Evolutionary conservation across 1,140 invertebrate genomes (phyloP).

Genomic region (Achroia grisella): DNA sequence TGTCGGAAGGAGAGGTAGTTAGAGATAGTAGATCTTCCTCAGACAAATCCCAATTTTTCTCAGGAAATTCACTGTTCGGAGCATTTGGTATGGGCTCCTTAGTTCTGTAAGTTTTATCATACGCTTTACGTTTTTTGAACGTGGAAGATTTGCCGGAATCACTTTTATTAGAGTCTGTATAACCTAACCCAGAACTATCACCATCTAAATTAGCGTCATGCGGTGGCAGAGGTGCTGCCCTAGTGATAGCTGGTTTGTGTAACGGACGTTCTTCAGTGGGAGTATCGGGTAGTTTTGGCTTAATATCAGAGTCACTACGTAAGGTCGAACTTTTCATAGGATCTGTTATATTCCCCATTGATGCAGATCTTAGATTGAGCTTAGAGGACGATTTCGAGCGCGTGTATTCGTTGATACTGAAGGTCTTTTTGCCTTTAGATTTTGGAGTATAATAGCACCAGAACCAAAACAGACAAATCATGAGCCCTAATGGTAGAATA

Average conservation of each 20-base stretch:
- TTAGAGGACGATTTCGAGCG: conserved; percentile 74
- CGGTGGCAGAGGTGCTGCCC: conserved; percentile 44
- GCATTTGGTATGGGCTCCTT: conserved; percentile 85
- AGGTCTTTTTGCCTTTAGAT: conserved; percentile 62
- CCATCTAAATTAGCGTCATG: conserved; percentile 36
- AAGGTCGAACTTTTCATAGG: conserved; percentile 61
- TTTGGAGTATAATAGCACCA: conserved; percentile 72
- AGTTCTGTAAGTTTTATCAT: conserved; percentile 87
- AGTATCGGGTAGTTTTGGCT: conserved; percentile 45
- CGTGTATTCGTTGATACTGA: conserved; percentile 59
- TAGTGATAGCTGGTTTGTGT: conserved; percentile 19
- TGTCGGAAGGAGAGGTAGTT: conserved; percentile 72
- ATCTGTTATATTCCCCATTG: conserved; percentile 71
- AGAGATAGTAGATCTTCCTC: conserved; percentile 77
- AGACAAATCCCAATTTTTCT: conserved; percentile 84
- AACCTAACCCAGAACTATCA: conserved; percentile 61
- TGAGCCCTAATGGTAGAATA: conserved; percentile 83
- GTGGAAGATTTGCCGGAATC: conserved; percentile 47
- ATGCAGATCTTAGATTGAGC: conserved; percentile 69
- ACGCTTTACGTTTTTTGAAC: conserved; percentile 78
- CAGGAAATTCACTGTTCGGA: conserved; percentile 84
- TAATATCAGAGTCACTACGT: conserved; percentile 43
- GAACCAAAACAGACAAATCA: conserved; percentile 80
- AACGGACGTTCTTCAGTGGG: conserved; percentile 52
- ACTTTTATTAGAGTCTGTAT: conserved; percentile 57